Base-by-base conservation (phyloP, 2,888 invertebrate species). In the Epinotia brunnichana region DNA sequence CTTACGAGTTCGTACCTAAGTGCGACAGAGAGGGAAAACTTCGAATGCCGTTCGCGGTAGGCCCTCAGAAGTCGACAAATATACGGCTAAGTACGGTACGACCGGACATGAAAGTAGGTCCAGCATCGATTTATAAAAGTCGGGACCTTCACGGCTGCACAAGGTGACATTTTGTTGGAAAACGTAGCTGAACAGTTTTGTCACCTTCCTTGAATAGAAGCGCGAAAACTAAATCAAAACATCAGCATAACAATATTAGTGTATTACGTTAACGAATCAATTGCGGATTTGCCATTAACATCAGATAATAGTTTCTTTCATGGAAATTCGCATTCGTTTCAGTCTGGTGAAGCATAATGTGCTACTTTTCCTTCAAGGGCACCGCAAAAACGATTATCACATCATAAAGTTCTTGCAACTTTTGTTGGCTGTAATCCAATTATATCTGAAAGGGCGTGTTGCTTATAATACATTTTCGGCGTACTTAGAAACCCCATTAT, bases 31-130 rank as follows among this genome's bases (percentile, higher is more conserved):
- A n/a, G n/a, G n/a, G n/a, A n/a, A n/a, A n/a, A n/a, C n/a, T n/a
- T n/a, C n/a, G n/a, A n/a, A n/a, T n/a, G n/a, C n/a, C n/a, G n/a
- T n/a, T n/a, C n/a, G n/a, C n/a, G n/a, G n/a, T n/a, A n/a, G n/a
- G n/a, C n/a, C n/a, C n/a, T n/a, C n/a, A n/a, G n/a, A 69, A 60
- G 21, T 61, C 60, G 51, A 69, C 51, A 51, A 69, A 69, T 69
- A 51, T 60, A 21, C 61, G 13, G 54, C 39, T 19, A 67, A 56
- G 56, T 67, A 39, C 60, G 10, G 44, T 44, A 44, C 15, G 44
- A 41, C 60, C 41, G 53, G 69, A 61, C 61, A 48, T 13, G 68
- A 59, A 35, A 48, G 29, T 29, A 35, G 48, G 29, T 29, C 11
- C 24, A 57, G 44, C 57, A 44, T 68, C 59, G 59, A 68, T 68